Evolutionary conservation across 1,140 invertebrate genomes (phyloP).

Genomic region (Drosophila sechellia): DNA sequence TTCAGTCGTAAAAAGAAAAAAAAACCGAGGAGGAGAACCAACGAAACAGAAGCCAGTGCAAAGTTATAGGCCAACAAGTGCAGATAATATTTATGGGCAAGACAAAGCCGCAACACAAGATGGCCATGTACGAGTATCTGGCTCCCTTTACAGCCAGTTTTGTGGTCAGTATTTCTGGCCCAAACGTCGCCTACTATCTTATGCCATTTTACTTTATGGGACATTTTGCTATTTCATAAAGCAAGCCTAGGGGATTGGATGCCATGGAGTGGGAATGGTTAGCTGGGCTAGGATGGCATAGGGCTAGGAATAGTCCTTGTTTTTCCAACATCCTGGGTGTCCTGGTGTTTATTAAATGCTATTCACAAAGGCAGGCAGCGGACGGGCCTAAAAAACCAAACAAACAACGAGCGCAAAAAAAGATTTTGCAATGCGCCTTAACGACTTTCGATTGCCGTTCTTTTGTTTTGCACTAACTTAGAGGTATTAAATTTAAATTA

Average conservation of each 20-base stretch:
- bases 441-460: constrained; percentile 60
- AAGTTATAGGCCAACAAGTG: constrained; percentile 24
- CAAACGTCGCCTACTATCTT: constrained; percentile 27
- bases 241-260: constrained; percentile 11
- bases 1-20: constrained; percentile 24
- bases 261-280: background rate
- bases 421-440: constrained; percentile 39
- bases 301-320: background rate
- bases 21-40: background rate
- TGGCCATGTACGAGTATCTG: constrained; percentile 36
- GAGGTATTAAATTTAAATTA: background rate
- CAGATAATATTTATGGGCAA: constrained; percentile 69
- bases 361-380: constrained; percentile 46
- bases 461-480: constrained; percentile 36
- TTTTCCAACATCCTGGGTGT: constrained; percentile 41
- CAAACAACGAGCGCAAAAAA: constrained; percentile 26
- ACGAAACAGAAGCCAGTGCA: constrained; percentile 21
- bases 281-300: background rate
- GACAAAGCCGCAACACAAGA: constrained; percentile 55
- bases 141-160: constrained; percentile 42
- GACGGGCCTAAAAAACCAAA: constrained; percentile 50
- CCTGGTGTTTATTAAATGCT: constrained; percentile 71
- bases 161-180: constrained; percentile 31
- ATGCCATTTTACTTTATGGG: constrained; percentile 54
- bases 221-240: constrained; percentile 51